A percentile compares a stretch with the other conserved stretches of the same genome.
Conservation (phyloP, 2,888 invertebrate genomes). For the Sepiola atlantica region DNA sequence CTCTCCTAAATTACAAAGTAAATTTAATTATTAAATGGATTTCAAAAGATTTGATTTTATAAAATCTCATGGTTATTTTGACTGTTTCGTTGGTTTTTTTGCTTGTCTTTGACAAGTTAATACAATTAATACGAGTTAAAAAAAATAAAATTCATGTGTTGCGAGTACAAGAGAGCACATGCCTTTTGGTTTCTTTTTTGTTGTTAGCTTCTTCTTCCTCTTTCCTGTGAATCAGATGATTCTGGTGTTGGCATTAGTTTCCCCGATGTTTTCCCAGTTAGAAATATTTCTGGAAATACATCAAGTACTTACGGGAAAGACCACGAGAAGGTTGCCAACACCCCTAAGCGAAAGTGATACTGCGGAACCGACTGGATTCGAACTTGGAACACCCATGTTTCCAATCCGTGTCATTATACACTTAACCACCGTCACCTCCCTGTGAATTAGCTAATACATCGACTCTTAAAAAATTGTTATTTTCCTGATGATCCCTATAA, state of each 20-base stretch:
- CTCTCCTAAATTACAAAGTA: neutral
- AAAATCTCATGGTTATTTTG: neutral
- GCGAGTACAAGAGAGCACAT: neutral
- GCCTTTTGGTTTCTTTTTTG: neutral
- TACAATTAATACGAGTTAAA: neutral
- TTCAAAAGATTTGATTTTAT: neutral
- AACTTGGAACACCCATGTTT: too few relatives aligned
- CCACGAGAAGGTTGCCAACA: too few relatives aligned
- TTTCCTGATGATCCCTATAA: neutral
- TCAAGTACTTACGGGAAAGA: too few relatives aligned
- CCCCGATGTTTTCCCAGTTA: too few relatives aligned
- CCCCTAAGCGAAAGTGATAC: too few relatives aligned
- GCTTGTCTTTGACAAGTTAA: neutral
- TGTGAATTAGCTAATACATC: neutral
- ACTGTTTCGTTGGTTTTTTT: neutral
- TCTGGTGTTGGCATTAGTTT: too few relatives aligned
- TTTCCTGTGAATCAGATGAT: too few relatives aligned
- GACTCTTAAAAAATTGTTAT: neutral
- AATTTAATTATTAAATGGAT: neutral
- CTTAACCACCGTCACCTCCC: too few relatives aligned
- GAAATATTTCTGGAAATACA: too few relatives aligned
- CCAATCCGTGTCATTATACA: too few relatives aligned
- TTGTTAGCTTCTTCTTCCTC: neutral
- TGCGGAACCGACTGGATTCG: too few relatives aligned
- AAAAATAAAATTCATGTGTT: neutral